Conservation (phyloP, 2,797 vertebrate genomes). For the Onychomys torridus region DNA sequence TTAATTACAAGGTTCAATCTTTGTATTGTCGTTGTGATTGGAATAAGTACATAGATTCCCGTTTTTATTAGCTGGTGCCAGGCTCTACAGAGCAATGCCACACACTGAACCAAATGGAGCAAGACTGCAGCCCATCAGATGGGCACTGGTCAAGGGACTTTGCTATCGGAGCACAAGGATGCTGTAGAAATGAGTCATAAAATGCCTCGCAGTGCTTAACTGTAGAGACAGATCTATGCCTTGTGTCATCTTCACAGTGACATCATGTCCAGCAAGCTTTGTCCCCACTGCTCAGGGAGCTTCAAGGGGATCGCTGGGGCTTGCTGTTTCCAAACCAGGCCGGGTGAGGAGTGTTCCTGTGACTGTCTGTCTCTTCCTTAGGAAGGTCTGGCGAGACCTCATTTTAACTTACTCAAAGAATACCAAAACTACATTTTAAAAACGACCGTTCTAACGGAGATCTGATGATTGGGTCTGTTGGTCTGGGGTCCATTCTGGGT, state of each 20-base stretch:
- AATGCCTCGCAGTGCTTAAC: background rate
- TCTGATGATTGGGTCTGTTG: background rate
- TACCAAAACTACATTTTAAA: background rate
- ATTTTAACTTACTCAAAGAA: background rate
- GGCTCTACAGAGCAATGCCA: background rate
- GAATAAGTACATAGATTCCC: background rate
- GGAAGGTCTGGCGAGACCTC: accelerated
- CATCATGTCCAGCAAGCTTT: accelerated
- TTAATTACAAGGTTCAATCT: background rate
- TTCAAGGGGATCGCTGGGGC: too few relatives aligned
- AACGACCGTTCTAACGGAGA: background rate
- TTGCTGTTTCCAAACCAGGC: too few relatives aligned
- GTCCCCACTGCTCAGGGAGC: background rate
- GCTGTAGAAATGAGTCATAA: background rate
- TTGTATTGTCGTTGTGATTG: background rate
- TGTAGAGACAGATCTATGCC: background rate
- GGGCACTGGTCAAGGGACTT: accelerated
- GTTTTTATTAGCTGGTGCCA: background rate
- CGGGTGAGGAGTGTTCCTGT: background rate
- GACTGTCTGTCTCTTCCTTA: background rate
- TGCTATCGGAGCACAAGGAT: background rate
- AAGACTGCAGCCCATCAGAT: too few relatives aligned
- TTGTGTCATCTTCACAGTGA: accelerated
- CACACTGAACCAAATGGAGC: accelerated
- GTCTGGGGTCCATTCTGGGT: background rate